Percentiles rank a stretch among this genome's conserved stretches.
Conservation (phyloP, 2,888 invertebrate species). For the Orthosia gracilis region DNA sequence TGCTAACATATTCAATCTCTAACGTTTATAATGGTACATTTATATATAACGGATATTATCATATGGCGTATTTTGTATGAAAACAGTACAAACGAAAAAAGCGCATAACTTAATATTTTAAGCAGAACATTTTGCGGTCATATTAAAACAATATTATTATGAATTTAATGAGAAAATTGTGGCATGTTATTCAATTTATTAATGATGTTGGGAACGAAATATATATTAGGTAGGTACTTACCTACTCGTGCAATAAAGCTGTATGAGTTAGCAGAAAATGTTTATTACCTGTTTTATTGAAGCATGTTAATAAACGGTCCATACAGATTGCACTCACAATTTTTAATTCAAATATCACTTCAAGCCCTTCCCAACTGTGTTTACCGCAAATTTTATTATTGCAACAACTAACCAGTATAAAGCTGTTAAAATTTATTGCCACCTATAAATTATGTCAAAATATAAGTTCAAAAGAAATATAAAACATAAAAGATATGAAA, state of each 20-base stretch:
- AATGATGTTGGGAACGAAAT: not conserved
- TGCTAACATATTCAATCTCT: not conserved
- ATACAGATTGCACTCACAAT: too few relatives aligned
- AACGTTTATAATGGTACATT: constrained; percentile 5
- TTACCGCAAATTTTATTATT: too few relatives aligned
- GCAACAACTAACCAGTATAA: too few relatives aligned
- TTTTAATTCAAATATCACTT: too few relatives aligned
- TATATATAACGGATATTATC: constrained; percentile 17
- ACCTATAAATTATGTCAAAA: too few relatives aligned
- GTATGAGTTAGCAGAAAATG: not conserved
- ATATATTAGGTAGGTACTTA: too few relatives aligned
- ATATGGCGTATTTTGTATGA: constrained; percentile 22
- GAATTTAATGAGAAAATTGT: not conserved
- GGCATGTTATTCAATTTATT: constrained; percentile 9
- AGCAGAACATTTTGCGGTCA: constrained; percentile 7
- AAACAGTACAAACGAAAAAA: constrained; percentile 2
- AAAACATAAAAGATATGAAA: too few relatives aligned
- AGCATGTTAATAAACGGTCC: too few relatives aligned
- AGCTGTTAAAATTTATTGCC: too few relatives aligned
- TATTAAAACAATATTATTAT: constrained; percentile 19
- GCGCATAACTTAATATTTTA: constrained; percentile 10
- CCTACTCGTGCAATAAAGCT: not conserved
- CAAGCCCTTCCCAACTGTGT: too few relatives aligned
- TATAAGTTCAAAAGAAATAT: too few relatives aligned
- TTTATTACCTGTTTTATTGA: too few relatives aligned